These are phyloP conservation scores for Meda fulgida DNA, from an alignment of 2,797 vertebrate species.

Conservation along the genomic window DNA sequence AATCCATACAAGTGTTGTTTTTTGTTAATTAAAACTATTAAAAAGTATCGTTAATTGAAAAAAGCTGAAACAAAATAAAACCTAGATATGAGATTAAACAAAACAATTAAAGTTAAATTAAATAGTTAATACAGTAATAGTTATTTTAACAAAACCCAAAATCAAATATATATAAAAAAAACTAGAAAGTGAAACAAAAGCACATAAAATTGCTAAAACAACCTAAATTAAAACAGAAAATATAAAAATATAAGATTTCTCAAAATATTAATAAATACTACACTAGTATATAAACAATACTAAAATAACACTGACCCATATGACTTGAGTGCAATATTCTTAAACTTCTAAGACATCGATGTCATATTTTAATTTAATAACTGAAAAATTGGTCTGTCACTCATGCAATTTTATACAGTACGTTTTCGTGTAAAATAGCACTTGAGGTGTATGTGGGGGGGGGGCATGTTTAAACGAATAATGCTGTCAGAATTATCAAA, in stretches of 20 bases:
- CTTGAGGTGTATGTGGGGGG: background rate
- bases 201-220: background rate
- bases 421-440: background rate
- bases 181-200: too few species aligned
- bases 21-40: too few species aligned
- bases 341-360: background rate
- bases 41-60: too few species aligned
- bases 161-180: too few species aligned
- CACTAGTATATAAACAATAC: background rate
- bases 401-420: background rate
- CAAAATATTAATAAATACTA: background rate
- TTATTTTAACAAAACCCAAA: too few species aligned
- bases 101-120: too few species aligned
- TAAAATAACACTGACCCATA: background rate
- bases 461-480: background rate
- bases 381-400: background rate
- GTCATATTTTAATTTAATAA: background rate
- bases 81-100: background rate
- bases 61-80: background rate
- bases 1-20: background rate
- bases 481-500: background rate
- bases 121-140: too few species aligned
- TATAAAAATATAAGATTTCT: background rate
- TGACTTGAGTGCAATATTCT: background rate
- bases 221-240: background rate